These are phyloP conservation scores for Neolamprologus longior DNA, from an alignment of 2,113 vertebrate genomes.

Conservation along the genomic window DNA sequence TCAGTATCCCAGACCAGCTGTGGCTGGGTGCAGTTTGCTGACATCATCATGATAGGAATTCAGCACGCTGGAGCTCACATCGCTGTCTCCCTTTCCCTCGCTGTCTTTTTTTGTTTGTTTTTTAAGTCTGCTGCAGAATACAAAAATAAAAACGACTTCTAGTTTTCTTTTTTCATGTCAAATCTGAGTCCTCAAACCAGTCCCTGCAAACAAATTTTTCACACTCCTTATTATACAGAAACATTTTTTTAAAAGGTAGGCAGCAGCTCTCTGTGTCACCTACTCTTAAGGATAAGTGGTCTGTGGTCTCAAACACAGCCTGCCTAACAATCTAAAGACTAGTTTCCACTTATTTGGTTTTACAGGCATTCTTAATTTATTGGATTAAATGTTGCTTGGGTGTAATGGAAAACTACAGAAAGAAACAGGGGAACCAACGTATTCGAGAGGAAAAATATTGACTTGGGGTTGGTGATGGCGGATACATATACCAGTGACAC, in stretches of 20 bases:
- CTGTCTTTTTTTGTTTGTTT: not conserved
- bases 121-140: not conserved
- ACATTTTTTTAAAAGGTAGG: not conserved
- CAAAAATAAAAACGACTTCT: not conserved
- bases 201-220: fast-evolving
- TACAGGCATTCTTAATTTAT: not conserved
- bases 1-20: not conserved
- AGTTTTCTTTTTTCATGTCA: not conserved
- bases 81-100: not conserved
- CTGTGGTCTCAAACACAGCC: not conserved
- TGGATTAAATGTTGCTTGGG: not conserved
- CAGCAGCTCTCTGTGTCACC: not conserved
- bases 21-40: not conserved
- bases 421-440: fast-evolving
- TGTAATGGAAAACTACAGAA: not conserved
- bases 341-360: not conserved
- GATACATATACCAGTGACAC: not conserved
- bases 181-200: not conserved
- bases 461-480: not conserved
- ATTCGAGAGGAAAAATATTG: not conserved
- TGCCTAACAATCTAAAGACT: not conserved
- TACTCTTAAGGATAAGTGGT: not conserved
- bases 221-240: not conserved
- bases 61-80: not conserved
- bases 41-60: not conserved